These are phyloP conservation scores for Magallana gigas DNA, from an alignment of 1,140 invertebrate genomes.

Conservation along the genomic window DNA sequence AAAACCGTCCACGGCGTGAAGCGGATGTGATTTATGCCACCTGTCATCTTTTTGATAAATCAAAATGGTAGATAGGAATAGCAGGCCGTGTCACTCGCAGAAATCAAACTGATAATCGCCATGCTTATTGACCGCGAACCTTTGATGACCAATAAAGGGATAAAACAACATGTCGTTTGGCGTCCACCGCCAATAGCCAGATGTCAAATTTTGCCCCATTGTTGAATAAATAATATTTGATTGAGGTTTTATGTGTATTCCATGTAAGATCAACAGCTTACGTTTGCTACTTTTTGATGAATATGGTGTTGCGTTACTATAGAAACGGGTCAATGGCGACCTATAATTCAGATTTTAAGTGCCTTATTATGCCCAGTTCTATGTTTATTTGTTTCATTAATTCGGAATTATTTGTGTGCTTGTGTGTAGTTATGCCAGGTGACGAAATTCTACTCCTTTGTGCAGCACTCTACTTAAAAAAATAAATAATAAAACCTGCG, in stretches of 20 bases:
- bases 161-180: constrained; percentile 3
- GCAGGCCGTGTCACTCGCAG: not conserved
- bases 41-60: not conserved
- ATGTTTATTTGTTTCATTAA: too few species aligned
- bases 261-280: constrained; percentile 1
- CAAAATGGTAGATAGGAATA: not conserved
- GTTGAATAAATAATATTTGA: constrained; percentile 35
- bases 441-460: too few species aligned
- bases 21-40: not conserved
- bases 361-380: too few species aligned
- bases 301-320: too few species aligned
- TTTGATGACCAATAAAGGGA: constrained; percentile 1
- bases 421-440: too few species aligned
- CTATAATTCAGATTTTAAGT: too few species aligned
- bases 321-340: too few species aligned
- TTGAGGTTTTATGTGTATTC: constrained; percentile 20
- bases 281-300: not conserved
- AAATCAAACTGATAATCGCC: constrained; percentile 4
- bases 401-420: too few species aligned
- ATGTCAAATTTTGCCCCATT: constrained; percentile 19
- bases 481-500: too few species aligned
- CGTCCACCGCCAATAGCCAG: not conserved
- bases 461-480: too few species aligned
- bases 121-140: not conserved
- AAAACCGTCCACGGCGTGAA: not conserved